A percentile compares a stretch with the other conserved stretches of the same genome.
phyloP scores from a whole-genome alignment of 2,888 invertebrate genomes.

The Embidobia sp. region DNA sequence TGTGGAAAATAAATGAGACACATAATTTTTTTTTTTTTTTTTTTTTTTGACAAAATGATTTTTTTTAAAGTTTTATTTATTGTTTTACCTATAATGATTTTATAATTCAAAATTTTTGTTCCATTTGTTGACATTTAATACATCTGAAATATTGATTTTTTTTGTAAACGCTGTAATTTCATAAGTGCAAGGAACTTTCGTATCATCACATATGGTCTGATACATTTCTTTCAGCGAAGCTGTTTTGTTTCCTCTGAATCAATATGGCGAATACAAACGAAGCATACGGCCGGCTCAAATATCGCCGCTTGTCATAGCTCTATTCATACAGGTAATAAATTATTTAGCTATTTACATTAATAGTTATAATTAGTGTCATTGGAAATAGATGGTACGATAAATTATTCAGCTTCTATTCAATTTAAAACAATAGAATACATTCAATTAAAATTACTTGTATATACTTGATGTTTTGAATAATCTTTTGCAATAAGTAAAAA shows the following conservation, averaged over 20 bases:
- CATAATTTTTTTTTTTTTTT: no score
- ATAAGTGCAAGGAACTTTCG: background rate
- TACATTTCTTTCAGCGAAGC: conserved; percentile 40
- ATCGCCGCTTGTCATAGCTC: conserved; percentile 35
- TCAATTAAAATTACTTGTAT: no score
- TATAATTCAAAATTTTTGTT: no score
- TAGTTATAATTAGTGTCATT: conserved; percentile 53
- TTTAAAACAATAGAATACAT: background rate
- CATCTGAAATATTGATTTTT: no score
- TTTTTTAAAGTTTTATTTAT: no score
- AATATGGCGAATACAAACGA: conserved; percentile 34
- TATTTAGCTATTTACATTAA: conserved; percentile 35
- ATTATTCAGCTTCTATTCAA: conserved; percentile 13
- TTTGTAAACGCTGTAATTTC: background rate
- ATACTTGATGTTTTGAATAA: no score
- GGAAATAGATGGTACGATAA: conserved; percentile 28
- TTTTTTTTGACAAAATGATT: no score
- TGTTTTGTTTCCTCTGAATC: conserved; percentile 38
- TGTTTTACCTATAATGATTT: no score
- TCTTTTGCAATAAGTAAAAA: no score
- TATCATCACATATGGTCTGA: conserved; percentile 28
- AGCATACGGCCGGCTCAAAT: conserved; percentile 49
- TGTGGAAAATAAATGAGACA: no score
- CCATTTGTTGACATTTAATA: background rate
- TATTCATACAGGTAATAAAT: conserved; percentile 47